Conservation (phyloP, 2,113 vertebrate genomes). For the Pelodiscus sinensis region DNA sequence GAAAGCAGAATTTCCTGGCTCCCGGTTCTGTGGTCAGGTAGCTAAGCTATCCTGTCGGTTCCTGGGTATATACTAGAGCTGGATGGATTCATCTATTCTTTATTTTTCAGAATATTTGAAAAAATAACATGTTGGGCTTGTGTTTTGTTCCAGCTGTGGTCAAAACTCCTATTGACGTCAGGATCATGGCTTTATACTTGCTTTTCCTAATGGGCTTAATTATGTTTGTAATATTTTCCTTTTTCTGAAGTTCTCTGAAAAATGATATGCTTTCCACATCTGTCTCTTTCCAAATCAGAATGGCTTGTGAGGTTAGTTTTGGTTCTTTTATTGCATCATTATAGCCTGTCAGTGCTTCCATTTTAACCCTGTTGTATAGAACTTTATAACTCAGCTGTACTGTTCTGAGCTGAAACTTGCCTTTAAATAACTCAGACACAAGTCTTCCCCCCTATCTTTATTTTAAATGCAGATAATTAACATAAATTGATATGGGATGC, state of each 20-base stretch:
- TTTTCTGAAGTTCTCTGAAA: not conserved
- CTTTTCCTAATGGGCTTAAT: slow-evolving; percentile 16
- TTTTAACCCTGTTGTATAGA: accelerated
- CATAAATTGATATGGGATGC: slow-evolving; percentile 46
- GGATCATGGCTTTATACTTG: not conserved
- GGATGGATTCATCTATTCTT: slow-evolving; percentile 20
- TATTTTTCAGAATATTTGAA: not conserved
- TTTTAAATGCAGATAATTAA: slow-evolving; percentile 41
- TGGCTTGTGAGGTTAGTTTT: slow-evolving; percentile 5
- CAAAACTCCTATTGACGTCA: not conserved
- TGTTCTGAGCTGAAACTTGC: not conserved
- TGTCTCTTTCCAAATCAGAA: slow-evolving; percentile 4
- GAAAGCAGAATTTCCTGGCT: slow-evolving; percentile 26
- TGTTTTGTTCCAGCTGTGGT: not conserved
- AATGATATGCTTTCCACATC: not conserved
- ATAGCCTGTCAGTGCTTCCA: slow-evolving; percentile 2
- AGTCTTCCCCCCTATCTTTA: not conserved
- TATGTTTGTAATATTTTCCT: slow-evolving; percentile 1
- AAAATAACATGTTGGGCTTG: not conserved
- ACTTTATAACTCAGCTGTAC: not conserved
- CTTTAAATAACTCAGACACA: not conserved
- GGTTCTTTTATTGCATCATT: not conserved
- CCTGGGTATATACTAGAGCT: not conserved
- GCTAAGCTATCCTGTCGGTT: not conserved
- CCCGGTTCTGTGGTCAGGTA: not conserved